Conservation (phyloP, 2,888 invertebrate species). For the Drosophila atroscutellata region DNA sequence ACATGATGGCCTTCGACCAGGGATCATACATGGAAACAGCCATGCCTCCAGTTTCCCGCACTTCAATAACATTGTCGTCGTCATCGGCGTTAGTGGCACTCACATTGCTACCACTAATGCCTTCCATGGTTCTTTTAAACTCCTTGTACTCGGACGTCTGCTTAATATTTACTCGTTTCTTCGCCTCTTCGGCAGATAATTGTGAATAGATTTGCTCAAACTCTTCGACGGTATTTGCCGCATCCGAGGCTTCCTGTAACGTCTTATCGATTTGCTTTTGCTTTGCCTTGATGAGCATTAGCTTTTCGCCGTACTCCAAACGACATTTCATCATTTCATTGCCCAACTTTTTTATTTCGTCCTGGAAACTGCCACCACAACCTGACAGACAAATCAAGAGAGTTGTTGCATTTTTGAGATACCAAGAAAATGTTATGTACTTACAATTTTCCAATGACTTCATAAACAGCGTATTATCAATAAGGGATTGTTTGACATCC, state of each 20-base stretch:
- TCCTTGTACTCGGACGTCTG: conserved; percentile 33
- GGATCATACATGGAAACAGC: conserved; percentile 49
- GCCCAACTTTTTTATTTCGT: neutral
- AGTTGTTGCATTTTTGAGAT: neutral
- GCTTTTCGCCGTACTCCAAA: neutral
- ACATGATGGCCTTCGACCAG: conserved; percentile 48
- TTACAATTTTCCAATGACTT: conserved; percentile 11
- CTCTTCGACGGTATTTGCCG: conserved; percentile 4
- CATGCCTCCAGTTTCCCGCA: neutral
- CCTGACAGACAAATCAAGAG: neutral
- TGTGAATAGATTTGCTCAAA: conserved; percentile 1
- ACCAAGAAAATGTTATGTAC: neutral
- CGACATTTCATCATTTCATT: neutral
- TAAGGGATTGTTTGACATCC: conserved; percentile 1
- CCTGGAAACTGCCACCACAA: neutral
- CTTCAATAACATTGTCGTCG: conserved; percentile 12
- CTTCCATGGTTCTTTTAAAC: conserved; percentile 13
- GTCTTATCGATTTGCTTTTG: neutral
- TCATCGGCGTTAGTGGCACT: neutral
- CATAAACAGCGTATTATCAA: neutral
- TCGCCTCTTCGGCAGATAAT: neutral
- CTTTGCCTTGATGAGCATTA: neutral
- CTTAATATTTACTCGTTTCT: conserved; percentile 36
- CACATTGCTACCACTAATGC: neutral
- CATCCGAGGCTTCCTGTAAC: neutral